These are phyloP conservation scores for Zosterops lateralis DNA, from an alignment of 2,113 vertebrate genomes.

Conservation along the genomic window DNA sequence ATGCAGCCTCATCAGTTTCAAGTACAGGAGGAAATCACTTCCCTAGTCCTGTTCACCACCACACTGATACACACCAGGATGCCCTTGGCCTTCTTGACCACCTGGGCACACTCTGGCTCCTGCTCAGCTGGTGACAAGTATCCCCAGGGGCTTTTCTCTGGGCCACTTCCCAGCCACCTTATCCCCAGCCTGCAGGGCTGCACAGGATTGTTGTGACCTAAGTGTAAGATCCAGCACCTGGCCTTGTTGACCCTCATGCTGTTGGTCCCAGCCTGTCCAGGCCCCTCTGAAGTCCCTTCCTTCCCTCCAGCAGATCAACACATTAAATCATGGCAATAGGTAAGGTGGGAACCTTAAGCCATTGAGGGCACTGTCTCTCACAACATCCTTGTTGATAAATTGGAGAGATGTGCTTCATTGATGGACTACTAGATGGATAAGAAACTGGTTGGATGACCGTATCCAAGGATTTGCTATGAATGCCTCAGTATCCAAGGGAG, in stretches of 20 bases:
- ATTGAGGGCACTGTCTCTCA: neutral
- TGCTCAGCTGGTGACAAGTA: too few relatives aligned
- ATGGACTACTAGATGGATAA: neutral
- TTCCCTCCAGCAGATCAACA: neutral
- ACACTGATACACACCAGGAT: neutral
- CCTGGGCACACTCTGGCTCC: neutral
- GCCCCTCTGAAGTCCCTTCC: neutral
- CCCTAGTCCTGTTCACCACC: neutral
- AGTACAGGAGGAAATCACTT: too few relatives aligned
- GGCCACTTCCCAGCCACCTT: neutral
- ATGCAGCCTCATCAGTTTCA: neutral
- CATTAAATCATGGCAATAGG: neutral
- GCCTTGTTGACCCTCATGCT: neutral
- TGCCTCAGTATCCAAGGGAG: neutral
- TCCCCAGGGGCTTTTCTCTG: neutral
- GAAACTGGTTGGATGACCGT: neutral
- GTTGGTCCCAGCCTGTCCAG: neutral
- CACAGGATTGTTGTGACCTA: neutral
- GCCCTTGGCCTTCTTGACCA: neutral
- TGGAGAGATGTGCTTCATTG: neutral
- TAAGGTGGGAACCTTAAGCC: neutral
- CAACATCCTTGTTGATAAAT: neutral
- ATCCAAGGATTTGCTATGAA: neutral
- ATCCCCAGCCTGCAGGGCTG: neutral
- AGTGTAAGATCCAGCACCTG: too few relatives aligned